Base-by-base conservation (phyloP, 2,113 vertebrate genomes). In the Entosphenus tridentatus region DNA sequence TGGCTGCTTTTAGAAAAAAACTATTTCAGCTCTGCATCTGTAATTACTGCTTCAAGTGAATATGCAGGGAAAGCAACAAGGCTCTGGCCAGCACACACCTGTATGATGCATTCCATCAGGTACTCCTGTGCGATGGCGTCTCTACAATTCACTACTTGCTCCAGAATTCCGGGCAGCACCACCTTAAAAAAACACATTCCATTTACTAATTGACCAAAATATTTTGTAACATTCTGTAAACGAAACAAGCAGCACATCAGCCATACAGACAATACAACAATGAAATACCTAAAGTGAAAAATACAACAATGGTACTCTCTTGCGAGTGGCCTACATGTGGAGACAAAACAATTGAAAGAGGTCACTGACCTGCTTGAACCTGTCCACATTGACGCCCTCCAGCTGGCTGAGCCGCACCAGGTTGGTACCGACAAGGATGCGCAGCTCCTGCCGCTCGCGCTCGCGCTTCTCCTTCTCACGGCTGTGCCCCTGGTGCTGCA, bases 41-140 rank as follows among this genome's bases (percentile, higher is more conserved):
- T 39, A 39, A 39, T 39, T 39, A 39, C 39, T 39, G 39, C 21
- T 21, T 21, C 21, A 39, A 39, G 39, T 39, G 39, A 39, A 39
- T 39, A 39, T 39, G 39, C 39, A 39, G 39, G 39, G 39, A 39
- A 39, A 39, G 39, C 39, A 39, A 7, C 39, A 39, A 6, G 39
- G 39, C 39, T 7, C 39, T 39, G 39, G 39, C 39, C 39, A 39
- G 39, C n/a, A 65, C 62, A 65, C 62, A 98, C 93, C 89, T 98
- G 93, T 80, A 98, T 98, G 72, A 98, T 98, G 75, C 93, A 98
- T 74, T 98, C 93, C 93, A 98, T 98, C 68, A 98, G 87, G 78
- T 98, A 98, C 74, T 98, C 93, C 78, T 98, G 93, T 72, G 93
- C 93, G 79, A 98, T 75, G 3, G 92, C 84, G 80, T 98, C 93